These are phyloP conservation scores for Pyrochroa serraticornis DNA, from an alignment of 2,888 invertebrate genomes.

Conservation along the genomic window DNA sequence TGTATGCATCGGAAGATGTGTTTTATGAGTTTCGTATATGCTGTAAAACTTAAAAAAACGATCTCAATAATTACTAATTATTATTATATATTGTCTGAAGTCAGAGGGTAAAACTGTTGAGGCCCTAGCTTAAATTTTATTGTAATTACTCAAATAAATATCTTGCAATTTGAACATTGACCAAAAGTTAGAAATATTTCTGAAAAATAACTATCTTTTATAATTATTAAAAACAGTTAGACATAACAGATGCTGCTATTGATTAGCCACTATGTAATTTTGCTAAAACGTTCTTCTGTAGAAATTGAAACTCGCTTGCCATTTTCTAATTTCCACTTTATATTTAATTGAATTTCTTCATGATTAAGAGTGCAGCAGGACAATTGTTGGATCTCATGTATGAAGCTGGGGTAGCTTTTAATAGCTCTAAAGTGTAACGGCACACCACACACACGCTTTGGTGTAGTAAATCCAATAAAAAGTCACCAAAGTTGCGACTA, in stretches of 20 bases:
- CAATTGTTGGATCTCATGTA: not conserved
- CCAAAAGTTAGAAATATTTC: no score
- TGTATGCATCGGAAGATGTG: slow-evolving; percentile 27
- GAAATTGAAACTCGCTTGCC: no score
- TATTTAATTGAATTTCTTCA: no score
- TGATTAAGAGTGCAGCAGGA: not conserved
- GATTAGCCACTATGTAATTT: no score
- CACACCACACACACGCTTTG: slow-evolving; percentile 1
- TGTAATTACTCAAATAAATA: no score
- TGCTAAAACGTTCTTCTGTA: no score
- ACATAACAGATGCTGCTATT: no score
- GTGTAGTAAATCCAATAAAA: slow-evolving; percentile 20
- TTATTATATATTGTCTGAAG: not conserved
- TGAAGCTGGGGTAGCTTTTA: not conserved
- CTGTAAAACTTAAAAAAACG: slow-evolving; percentile 15
- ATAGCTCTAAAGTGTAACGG: not conserved
- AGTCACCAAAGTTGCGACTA: slow-evolving; percentile 6
- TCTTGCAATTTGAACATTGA: no score
- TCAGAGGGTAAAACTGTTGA: not conserved
- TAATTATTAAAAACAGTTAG: no score
- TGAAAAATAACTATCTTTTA: no score
- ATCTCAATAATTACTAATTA: not conserved
- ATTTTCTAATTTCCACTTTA: no score
- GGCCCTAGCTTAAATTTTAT: not conserved
- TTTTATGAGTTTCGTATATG: slow-evolving; percentile 19